A percentile compares a stretch with the other conserved stretches of the same genome.
phyloP scores from a whole-genome alignment of 2,113 vertebrate species.

The Melozone crissalis region DNA sequence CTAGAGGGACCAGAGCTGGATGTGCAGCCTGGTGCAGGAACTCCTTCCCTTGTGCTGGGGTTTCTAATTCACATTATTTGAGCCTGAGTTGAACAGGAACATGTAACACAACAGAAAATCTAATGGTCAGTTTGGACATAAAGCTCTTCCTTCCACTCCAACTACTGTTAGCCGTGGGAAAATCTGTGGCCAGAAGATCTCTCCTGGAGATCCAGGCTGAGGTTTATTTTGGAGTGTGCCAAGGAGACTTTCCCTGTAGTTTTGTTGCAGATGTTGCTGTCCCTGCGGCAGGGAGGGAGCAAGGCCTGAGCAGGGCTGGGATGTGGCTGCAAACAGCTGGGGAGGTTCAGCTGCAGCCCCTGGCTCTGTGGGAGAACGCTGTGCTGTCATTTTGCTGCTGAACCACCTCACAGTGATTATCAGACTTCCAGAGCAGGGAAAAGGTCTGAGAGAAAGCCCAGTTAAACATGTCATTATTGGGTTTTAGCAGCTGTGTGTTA shows the following conservation, averaged over 20 bases:
- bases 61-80: neutral
- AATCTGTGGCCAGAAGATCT: neutral
- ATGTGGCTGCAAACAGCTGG: constrained; percentile 26
- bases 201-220: neutral
- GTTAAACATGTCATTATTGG: neutral
- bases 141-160: neutral
- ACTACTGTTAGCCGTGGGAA: neutral
- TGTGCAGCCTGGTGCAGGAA: neutral
- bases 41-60: neutral
- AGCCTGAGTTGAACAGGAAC: neutral
- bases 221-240: neutral
- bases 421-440: neutral
- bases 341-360: neutral
- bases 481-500: constrained; percentile 36
- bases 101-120: fast-evolving
- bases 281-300: neutral
- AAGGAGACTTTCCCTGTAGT: neutral
- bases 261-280: neutral
- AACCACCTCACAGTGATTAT: neutral
- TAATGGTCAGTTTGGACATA: neutral
- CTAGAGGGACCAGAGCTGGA: neutral
- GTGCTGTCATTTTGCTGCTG: neutral
- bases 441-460: constrained; percentile 26
- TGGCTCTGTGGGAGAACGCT: neutral
- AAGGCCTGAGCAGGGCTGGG: neutral